These are phyloP conservation scores for Marmota monax DNA, from an alignment of 2,113 vertebrate genomes.

Conservation along the genomic window DNA sequence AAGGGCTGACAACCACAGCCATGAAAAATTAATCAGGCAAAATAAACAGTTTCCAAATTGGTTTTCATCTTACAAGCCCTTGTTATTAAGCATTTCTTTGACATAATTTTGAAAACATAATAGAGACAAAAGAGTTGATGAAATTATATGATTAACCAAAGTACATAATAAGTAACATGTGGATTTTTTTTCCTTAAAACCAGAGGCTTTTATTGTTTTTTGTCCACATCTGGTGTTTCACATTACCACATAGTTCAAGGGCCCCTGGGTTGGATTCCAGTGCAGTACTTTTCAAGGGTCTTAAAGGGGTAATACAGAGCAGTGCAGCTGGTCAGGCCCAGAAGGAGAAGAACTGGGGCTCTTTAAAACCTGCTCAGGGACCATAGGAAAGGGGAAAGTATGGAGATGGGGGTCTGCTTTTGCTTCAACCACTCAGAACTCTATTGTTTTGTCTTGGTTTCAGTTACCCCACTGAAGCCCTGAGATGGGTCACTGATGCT, in stretches of 20 bases:
- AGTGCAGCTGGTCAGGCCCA: not conserved
- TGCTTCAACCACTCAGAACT: not conserved
- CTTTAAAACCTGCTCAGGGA: not conserved
- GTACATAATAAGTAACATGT: not conserved
- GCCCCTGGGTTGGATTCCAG: not conserved
- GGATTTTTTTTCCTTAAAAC: constrained; percentile 1
- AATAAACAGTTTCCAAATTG: not conserved
- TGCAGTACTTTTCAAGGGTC: not conserved
- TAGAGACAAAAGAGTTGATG: not conserved
- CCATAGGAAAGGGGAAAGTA: not conserved
- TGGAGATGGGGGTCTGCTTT: not conserved
- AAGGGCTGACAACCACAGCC: not conserved
- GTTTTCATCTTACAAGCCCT: not conserved
- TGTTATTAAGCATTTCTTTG: constrained; percentile 20
- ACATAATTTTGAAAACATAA: not conserved
- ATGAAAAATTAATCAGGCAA: not conserved
- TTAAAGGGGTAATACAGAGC: not conserved
- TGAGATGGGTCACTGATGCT: too few relatives aligned
- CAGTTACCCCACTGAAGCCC: not conserved
- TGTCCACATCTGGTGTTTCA: constrained; percentile 70
- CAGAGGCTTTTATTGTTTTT: constrained; percentile 65
- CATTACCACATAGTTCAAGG: constrained; percentile 61
- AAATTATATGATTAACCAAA: not conserved
- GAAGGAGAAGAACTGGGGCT: not conserved
- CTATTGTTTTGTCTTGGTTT: not conserved